Conservation (phyloP, 2,797 vertebrate species). For the Siniperca obscura region DNA sequence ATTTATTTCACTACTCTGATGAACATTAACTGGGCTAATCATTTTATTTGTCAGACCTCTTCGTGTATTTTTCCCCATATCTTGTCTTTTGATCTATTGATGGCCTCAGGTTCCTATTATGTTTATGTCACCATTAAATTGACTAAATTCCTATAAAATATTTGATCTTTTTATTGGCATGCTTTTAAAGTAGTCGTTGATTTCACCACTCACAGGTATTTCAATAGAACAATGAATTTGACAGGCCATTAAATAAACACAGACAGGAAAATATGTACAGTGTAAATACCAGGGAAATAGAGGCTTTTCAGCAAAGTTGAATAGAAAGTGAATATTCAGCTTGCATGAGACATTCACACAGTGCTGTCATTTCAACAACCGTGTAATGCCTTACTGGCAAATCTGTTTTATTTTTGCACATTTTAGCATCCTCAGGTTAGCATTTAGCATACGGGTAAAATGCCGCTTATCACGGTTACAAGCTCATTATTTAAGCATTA, state of each 20-base stretch:
- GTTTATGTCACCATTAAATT: neutral
- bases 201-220: neutral
- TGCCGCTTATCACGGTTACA: neutral
- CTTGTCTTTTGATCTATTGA: neutral
- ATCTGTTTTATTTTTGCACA: constrained; percentile 32
- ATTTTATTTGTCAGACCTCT: neutral
- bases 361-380: constrained; percentile 18
- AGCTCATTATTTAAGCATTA: neutral
- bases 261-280: too few relatives aligned
- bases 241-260: neutral
- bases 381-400: constrained; percentile 3
- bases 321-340: neutral
- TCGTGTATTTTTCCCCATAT: neutral
- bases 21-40: neutral
- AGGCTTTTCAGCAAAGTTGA: neutral
- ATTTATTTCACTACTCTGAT: neutral
- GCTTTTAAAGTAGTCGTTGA: neutral
- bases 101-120: neutral
- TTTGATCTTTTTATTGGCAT: neutral
- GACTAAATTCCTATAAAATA: neutral
- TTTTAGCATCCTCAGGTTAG: constrained; percentile 35
- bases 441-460: constrained; percentile 22
- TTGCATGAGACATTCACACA: constrained; percentile 15
- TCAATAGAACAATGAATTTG: neutral
- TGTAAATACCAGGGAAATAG: neutral